Base-by-base conservation (phyloP, 2,888 invertebrate genomes). In the Desoria tigrina region DNA sequence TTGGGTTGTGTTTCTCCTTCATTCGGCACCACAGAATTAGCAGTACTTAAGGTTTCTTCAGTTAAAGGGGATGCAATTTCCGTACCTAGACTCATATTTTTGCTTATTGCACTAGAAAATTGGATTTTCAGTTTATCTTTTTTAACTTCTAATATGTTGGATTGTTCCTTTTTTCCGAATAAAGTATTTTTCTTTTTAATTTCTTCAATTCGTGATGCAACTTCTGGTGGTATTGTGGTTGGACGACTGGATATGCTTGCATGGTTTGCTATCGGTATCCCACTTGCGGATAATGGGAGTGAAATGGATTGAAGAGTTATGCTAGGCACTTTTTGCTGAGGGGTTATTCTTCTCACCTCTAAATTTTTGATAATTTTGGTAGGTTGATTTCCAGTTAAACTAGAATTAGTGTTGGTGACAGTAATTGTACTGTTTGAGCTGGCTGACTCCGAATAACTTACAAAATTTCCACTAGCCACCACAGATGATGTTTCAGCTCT, bases 401-500 rank as follows among this genome's bases (percentile, higher is more conserved):
- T 56, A 7, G 21, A 3, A 18, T 2, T 50, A 42, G 4, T 42
- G 14, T 6, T 42, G 1, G 32, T 9, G 16, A 49, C 1, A 3
- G 62, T 7, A 26, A 21, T 18, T 21, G 26, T 24, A 42, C n/a
- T 42, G 50, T 2, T 7, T 42, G 51, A 3, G 23, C 26, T 9
- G 1, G 57, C 23, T 1, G 42, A 42, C 9, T 21, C 45, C 14
- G 62, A 23, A 42, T 76, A 76, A n/a, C 65, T 70, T 3, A 74
- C 67, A 65, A 75, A 75, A 14, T 63, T 64, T 53, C 69, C 66
- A 24, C 66, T 67, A 0, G 73, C 75, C 16, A 75, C 76, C 1
- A 74, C 73, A 2, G 75, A 71, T 28, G 51, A 61, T 18, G 61
- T 63, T 57, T 72, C 71, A 4, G 70, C 73, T 28, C 67, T 64